Conservation (phyloP, 2,797 vertebrate genomes). For the Catostomus latipinnis region DNA sequence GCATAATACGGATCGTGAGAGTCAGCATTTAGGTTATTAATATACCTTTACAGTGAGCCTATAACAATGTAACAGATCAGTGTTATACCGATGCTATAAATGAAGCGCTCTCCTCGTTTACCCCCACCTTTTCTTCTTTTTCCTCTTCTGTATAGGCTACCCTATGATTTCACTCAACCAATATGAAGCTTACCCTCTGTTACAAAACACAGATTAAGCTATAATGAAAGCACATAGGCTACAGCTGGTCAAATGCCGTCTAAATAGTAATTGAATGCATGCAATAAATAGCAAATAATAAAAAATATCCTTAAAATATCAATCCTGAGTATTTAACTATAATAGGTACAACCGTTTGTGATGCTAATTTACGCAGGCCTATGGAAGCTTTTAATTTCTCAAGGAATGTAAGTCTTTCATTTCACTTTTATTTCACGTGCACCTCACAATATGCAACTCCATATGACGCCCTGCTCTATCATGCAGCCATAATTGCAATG, state of each 20-base stretch:
- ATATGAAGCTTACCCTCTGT: background rate
- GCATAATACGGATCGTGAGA: too few relatives aligned
- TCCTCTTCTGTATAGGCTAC: background rate
- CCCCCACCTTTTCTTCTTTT: background rate
- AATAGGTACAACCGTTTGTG: too few relatives aligned
- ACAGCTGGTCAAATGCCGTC: too few relatives aligned
- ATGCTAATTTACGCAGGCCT: too few relatives aligned
- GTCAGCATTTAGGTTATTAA: background rate
- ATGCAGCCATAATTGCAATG: background rate
- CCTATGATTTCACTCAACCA: slow-evolving; percentile 19
- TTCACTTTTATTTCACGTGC: background rate
- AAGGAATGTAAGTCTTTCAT: background rate
- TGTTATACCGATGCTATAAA: background rate
- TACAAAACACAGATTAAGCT: background rate
- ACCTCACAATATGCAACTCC: too few relatives aligned
- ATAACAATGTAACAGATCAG: background rate
- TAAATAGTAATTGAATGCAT: too few relatives aligned
- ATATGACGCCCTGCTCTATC: background rate
- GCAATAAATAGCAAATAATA: too few relatives aligned
- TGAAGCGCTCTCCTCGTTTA: background rate
- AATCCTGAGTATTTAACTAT: too few relatives aligned
- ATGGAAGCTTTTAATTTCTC: background rate
- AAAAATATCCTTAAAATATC: too few relatives aligned
- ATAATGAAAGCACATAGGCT: background rate
- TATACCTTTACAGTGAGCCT: background rate